Evolutionary conservation across 2,113 vertebrate species (phyloP).

Genomic region (Seriola rivoliana): DNA sequence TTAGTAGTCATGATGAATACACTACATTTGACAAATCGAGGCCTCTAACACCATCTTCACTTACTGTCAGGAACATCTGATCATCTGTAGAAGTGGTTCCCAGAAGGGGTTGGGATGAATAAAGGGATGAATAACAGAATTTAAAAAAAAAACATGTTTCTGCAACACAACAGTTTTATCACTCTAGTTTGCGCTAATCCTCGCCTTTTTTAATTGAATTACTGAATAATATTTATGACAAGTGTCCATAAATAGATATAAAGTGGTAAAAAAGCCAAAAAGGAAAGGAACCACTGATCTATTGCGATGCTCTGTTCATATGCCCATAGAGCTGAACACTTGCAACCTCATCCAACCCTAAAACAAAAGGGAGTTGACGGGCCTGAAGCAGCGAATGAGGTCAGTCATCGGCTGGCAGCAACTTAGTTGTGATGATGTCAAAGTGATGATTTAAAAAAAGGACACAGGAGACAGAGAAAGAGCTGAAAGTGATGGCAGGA

Average conservation of each 20-base stretch:
- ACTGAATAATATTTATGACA: neutral
- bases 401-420: conserved; percentile 37
- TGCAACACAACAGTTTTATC: neutral
- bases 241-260: neutral
- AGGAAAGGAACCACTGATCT: conserved; percentile 9
- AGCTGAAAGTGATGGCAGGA: conserved; percentile 7
- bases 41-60: neutral
- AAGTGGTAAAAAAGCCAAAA: neutral
- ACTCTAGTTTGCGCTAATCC: neutral
- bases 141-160: neutral
- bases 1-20: neutral
- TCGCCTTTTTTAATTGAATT: neutral
- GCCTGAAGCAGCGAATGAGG: conserved; percentile 25
- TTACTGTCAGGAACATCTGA: neutral
- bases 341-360: conserved; percentile 24
- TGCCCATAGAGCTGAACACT: conserved; percentile 19
- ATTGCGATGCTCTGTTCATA: neutral
- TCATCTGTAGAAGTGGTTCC: neutral
- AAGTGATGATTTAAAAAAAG: neutral
- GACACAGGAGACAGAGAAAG: neutral
- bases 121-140: neutral
- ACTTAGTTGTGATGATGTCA: conserved; percentile 23
- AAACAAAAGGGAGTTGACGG: conserved; percentile 25
- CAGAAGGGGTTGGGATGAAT: neutral
- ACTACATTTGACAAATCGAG: neutral